A percentile compares a stretch with the other conserved stretches of the same genome.
Conservation (phyloP, 1,140 invertebrate genomes). For the Heliconius eleuchia region DNA sequence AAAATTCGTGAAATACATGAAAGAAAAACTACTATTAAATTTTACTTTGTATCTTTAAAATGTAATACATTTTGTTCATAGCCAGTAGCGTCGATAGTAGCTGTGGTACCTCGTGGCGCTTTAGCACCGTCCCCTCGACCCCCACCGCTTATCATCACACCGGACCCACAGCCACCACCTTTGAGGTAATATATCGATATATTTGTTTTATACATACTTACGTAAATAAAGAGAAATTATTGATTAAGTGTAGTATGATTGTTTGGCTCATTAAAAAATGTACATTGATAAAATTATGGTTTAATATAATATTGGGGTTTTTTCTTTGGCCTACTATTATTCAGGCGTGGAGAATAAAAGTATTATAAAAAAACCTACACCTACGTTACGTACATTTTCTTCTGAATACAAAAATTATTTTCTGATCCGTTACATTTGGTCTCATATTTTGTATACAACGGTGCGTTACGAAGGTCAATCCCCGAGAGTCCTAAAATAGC, state of each 20-base stretch:
- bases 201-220: too few species aligned
- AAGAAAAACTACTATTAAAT: background rate
- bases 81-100: slow-evolving; percentile 81
- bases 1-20: too few species aligned
- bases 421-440: background rate
- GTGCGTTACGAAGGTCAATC: background rate
- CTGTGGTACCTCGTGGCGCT: slow-evolving; percentile 79
- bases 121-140: slow-evolving; percentile 65
- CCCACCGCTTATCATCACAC: slow-evolving; percentile 65
- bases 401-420: background rate
- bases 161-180: slow-evolving; percentile 66
- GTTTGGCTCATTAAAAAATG: too few species aligned
- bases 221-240: too few species aligned
- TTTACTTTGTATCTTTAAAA: background rate
- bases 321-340: too few species aligned
- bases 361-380: too few species aligned
- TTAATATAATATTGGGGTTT: too few species aligned
- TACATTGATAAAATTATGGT: too few species aligned
- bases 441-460: slow-evolving; percentile 1
- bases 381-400: too few species aligned
- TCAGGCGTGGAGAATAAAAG: too few species aligned
- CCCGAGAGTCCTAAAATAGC: background rate
- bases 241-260: too few species aligned
- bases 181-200: slow-evolving; percentile 47
- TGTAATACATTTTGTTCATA: slow-evolving; percentile 44